Conservation (phyloP, 2,888 invertebrate genomes). For the Drosophila histrio region DNA sequence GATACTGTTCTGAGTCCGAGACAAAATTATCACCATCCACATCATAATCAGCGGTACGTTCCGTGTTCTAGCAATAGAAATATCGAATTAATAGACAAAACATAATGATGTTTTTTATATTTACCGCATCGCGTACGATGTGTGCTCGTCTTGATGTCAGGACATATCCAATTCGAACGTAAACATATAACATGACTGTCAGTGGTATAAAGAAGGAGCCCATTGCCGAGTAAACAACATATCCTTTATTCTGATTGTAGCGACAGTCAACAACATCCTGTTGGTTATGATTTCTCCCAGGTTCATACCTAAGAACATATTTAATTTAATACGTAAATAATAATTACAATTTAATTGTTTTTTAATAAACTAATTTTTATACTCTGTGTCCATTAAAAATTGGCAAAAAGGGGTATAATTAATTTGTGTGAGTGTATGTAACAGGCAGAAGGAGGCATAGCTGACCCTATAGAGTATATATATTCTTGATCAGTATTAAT, state of each 20-base stretch:
- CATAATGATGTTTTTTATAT: background rate
- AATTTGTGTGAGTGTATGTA: too few relatives aligned
- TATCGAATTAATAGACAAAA: background rate
- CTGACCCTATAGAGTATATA: too few relatives aligned
- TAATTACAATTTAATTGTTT: too few relatives aligned
- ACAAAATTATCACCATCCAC: conserved; percentile 81
- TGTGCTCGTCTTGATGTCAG: conserved; percentile 92
- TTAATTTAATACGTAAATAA: background rate
- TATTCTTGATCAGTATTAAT: too few relatives aligned
- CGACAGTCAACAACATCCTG: conserved; percentile 89
- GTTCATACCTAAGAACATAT: conserved; percentile 87
- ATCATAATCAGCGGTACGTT: conserved; percentile 81
- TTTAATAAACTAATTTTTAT: too few relatives aligned
- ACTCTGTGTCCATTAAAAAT: too few relatives aligned
- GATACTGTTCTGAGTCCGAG: conserved; percentile 81
- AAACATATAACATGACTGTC: conserved; percentile 97
- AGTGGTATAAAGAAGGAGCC: conserved; percentile 98
- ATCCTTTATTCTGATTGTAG: conserved; percentile 95
- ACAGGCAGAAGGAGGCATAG: too few relatives aligned
- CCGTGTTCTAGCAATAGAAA: conserved; percentile 72
- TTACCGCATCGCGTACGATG: conserved; percentile 86
- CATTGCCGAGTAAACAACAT: conserved; percentile 97
- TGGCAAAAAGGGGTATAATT: too few relatives aligned
- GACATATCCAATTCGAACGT: conserved; percentile 94
- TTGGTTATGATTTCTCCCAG: conserved; percentile 85